A percentile compares a stretch with the other conserved stretches of the same genome.
These are phyloP conservation scores for Artemisiospiza belli DNA, from an alignment of 2,113 vertebrate species.

Conservation along the genomic window DNA sequence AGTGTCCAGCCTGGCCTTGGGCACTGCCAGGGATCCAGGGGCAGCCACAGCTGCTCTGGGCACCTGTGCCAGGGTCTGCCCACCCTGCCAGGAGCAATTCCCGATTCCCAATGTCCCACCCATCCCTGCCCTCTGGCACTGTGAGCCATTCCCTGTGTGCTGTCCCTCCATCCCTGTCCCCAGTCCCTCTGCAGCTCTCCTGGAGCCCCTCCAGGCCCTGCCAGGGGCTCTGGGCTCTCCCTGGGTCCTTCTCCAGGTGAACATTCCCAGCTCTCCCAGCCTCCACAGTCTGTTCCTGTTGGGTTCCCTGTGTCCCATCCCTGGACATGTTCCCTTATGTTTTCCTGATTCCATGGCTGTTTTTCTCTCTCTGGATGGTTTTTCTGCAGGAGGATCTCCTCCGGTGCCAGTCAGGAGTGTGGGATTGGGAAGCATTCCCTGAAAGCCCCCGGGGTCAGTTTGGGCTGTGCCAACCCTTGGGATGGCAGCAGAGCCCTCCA, in stretches of 20 bases:
- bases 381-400: not conserved
- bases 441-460: rapidly evolving
- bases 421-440: rapidly evolving
- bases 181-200: not conserved
- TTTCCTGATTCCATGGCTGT: rapidly evolving
- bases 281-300: rapidly evolving
- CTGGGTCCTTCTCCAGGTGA: not conserved
- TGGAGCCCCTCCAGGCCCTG: not conserved
- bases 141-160: not conserved
- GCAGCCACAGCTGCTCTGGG: not conserved
- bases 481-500: not conserved
- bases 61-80: no score
- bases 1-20: not conserved
- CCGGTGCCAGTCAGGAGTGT: not conserved
- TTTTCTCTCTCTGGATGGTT: not conserved
- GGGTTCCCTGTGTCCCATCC: not conserved
- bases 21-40: not conserved
- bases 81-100: not conserved
- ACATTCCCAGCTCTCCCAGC: not conserved
- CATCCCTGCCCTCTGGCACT: no score
- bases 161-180: not conserved
- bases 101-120: not conserved
- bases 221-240: not conserved
- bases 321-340: rapidly evolving
- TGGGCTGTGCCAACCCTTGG: rapidly evolving